Evolutionary conservation across 1,140 invertebrate genomes (phyloP), one percentile per base, ranked within the genome.

Genomic region (Brachionus manjavacas): DNA sequence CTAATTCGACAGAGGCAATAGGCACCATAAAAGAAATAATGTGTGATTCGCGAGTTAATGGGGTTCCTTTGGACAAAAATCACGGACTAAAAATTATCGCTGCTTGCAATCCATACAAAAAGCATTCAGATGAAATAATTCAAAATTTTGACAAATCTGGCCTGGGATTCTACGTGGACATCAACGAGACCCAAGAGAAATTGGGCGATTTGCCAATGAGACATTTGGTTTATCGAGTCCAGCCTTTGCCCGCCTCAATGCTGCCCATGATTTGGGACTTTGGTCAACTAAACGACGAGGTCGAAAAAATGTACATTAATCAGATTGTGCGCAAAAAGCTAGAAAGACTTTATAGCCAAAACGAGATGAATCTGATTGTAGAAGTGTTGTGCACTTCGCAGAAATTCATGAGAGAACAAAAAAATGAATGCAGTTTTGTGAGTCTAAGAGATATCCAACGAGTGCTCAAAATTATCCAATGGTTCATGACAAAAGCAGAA

Each of bases 371-470:
- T n/a, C 23, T 83, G 14, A 76, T 87, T 14, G 86, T 86, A 31
- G 60, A 83, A 20, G 85, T 88, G 66, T 70, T 89, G 43, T 85
- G 86, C 16, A 68, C 52, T 14, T 88, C 87, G 43, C 88, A 89
- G 80, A 85, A 86, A 9, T 89, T 87, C 84, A 89, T 89, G 88
- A 85, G 88, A 60, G n/a, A 84, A 35, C 28, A 31, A 66, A 25
- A 88, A 86, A 86, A 89, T 85, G 88, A 89, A 86, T 88, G 88
- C 85, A 88, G 88, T 85, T 89, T 89, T 86, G 88, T 89, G 7
- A 88, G 88, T 84, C 81, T 89, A 31, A 85, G 88, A 81, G 88
- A 89, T 84, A 87, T 89, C 16, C 87, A 88, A 28, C 49, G 88
- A 20, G 87, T 86, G 66, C 85, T 68, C 64, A 66, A 68, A 83